Evolutionary conservation across 2,113 vertebrate species (phyloP).

Genomic region (Xyliphius kryptos): DNA sequence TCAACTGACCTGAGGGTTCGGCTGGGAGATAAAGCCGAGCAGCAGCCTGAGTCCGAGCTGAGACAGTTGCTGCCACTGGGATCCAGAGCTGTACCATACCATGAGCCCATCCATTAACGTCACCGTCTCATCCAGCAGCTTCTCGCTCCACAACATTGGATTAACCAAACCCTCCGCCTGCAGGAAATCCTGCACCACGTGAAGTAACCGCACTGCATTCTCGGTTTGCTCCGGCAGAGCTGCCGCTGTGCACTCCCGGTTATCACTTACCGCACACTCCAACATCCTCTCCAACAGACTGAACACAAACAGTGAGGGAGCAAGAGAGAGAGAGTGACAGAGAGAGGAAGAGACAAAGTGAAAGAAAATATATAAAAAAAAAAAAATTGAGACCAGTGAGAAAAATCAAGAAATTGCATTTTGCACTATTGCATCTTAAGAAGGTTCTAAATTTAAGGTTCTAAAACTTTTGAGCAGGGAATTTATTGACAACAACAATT

Average conservation of each 20-base stretch:
- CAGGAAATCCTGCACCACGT: constrained; percentile 88
- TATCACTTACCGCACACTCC: constrained; percentile 85
- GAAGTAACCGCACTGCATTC: constrained; percentile 83
- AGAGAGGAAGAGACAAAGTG: too few species aligned
- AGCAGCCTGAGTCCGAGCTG: constrained; percentile 85
- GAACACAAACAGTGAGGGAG: too few species aligned
- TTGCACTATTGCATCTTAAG: too few species aligned
- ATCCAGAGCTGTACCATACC: constrained; percentile 79
- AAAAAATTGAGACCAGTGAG: too few species aligned
- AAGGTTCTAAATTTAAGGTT: too few species aligned
- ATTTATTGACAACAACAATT: too few species aligned
- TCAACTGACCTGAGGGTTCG: constrained; percentile 91
- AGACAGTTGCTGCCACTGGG: constrained; percentile 77
- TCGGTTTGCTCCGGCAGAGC: constrained; percentile 77
- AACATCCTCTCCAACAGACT: constrained; percentile 95
- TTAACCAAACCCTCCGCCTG: constrained; percentile 86
- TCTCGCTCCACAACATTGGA: constrained; percentile 85
- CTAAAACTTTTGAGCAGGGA: too few species aligned
- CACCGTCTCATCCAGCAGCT: constrained; percentile 85
- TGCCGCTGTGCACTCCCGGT: constrained; percentile 76
- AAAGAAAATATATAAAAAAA: too few species aligned
- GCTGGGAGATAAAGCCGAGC: constrained; percentile 89
- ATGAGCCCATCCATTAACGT: constrained; percentile 87
- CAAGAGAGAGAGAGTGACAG: too few species aligned
- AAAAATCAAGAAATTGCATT: too few species aligned